Base-by-base conservation (phyloP, 2,888 invertebrate species). In the Osmoderma eremita region DNA sequence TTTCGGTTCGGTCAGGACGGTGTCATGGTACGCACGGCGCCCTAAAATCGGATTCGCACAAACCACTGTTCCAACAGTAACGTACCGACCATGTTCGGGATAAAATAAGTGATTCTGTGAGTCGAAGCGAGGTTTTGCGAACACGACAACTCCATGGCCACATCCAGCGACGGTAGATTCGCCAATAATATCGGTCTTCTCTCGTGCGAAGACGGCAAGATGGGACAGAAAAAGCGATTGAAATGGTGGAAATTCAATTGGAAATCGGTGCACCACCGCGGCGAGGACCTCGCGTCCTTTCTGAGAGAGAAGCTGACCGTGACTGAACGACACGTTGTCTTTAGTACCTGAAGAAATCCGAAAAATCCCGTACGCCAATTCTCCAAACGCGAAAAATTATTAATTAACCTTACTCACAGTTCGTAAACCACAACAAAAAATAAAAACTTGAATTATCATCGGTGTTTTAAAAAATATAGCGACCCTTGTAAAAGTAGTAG, bases 191-290 rank as follows among this genome's bases (percentile, higher is more conserved):
- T 18, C 39, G 38, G 18, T 20, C 24, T 12, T 48, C n/a, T 24
- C 24, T 45, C 48, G 30, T 10, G 24, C 30, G 45, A 61, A 58
- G 70, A 69, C 63, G 69, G 69, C 67, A 76, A 74, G 70, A 78
- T 78, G 77, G 78, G 78, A 75, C 78, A 76, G 69, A 78, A 77
- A 73, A 79, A 78, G 70, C 74, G 79, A 49, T 76, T 79, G 72
- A 78, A 79, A 76, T 80, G 80, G 79, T 79, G 79, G 79, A 79
- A 80, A 72, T 78, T 76, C 71, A 73, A 75, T 75, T 75, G 74
- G 72, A 75, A 74, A 70, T 71, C 75, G 72, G 78, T 77, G 72
- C 45, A 61, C 30, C 77, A 78, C 71, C 75, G 76, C 10, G 30
- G 30, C 30, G 30, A 30, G 77, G 78, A 79, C 77, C 76, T 77